These are phyloP conservation scores for Empidonax alnorum DNA, from an alignment of 2,113 vertebrate genomes.

Conservation along the genomic window DNA sequence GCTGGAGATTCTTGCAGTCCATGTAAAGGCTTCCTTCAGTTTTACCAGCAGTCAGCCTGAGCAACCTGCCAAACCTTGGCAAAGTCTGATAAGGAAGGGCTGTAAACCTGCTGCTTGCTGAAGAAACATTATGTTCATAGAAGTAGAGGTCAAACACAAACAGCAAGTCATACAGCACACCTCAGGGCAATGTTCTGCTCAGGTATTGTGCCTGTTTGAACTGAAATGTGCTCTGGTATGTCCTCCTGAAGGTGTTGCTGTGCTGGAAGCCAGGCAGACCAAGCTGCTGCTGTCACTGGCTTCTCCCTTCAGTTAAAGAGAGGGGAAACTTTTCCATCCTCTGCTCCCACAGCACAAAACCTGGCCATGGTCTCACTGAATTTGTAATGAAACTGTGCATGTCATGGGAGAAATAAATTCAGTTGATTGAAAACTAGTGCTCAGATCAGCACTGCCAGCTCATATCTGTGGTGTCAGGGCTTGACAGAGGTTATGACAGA, in stretches of 20 bases:
- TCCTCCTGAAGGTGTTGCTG: not conserved
- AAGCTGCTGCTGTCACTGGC: not conserved
- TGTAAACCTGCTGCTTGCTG: not conserved
- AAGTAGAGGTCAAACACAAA: not conserved
- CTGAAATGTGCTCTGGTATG: not conserved
- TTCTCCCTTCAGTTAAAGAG: not conserved
- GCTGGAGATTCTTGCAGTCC: not conserved
- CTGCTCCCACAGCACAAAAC: not conserved
- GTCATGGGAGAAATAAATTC: not conserved
- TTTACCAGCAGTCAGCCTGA: not conserved
- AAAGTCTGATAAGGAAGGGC: not conserved
- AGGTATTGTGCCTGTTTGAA: not conserved
- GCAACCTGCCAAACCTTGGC: not conserved
- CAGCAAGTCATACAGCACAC: not conserved
- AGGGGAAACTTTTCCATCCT: not conserved
- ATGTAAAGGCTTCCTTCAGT: not conserved
- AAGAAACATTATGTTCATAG: not conserved
- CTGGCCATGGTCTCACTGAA: not conserved
- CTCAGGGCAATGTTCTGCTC: not conserved
- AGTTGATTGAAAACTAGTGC: not conserved
- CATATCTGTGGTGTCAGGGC: accelerated
- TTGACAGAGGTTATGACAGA: not conserved
- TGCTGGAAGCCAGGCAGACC: not conserved
- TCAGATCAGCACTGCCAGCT: not conserved
- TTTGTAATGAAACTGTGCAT: not conserved